Base-by-base conservation (phyloP, 2,113 vertebrate genomes). In the Mirza zaza region DNA sequence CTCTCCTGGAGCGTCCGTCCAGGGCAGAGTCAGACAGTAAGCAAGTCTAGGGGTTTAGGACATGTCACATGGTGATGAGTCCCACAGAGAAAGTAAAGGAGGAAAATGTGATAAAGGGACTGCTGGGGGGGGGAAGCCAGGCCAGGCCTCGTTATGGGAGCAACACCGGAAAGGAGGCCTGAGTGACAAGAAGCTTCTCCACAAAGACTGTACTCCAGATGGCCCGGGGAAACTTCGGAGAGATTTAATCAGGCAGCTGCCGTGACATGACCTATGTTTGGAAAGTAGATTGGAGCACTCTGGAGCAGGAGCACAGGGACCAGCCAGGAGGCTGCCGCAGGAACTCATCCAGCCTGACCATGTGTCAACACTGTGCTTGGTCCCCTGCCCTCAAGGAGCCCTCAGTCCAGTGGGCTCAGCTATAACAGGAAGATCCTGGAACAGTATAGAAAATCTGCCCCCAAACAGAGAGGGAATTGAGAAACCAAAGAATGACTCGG, bases 71-170 rank as follows among this genome's bases (percentile, higher is more conserved):
- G 23, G 5, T 0, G 20, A 68, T 8, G n/a, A 70, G 73, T 3
- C 15, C 42, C 48, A 1, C 11, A 6, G 34, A 57, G 48, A 48
- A 81, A 79, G 32, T 29, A 12, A 23, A 36, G 27, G 17, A 73
- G n/a, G 45, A 39, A 29, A 27, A 9, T 0, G 0, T 0, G 75
- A 2, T 11, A 7, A 7, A 34, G 18, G 0, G 39, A 23, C 45
- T 48, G 0, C 8, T 12, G 25, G 36, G 13, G 6, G 13, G 6
- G 1, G 0, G 25, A 5, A 61, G 32, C 25, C 9, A 34, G 27
- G 17, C 18, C 8, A 94, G 65, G 5, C 14, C 39, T 32, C 39
- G 8, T 1, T 3, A 0, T 45, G 2, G 39, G 65, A 25, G 27
- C 34, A 48, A 23, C 3, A 12, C n/a, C 9, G 7, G 32, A 25